Conservation (phyloP, 1,140 invertebrate species). For the Littorina saxatilis region DNA sequence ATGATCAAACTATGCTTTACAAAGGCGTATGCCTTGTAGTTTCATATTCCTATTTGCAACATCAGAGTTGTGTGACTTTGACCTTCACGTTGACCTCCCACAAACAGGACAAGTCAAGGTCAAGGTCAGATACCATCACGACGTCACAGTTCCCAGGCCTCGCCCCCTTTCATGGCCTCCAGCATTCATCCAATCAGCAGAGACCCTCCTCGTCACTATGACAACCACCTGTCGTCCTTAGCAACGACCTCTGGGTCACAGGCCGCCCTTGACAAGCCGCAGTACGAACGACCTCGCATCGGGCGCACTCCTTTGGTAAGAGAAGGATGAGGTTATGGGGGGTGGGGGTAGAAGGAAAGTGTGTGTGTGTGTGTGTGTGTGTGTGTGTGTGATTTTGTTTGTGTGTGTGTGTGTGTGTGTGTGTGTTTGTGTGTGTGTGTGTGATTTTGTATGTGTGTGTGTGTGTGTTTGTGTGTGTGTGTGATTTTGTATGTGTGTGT, state of each 20-base stretch:
- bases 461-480: too few species aligned
- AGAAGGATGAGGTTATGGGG: background rate
- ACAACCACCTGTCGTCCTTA: conserved; percentile 10
- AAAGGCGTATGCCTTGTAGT: too few species aligned
- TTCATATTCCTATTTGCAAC: too few species aligned
- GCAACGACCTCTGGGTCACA: background rate
- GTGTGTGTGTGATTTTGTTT: too few species aligned
- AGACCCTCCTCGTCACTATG: conserved; percentile 25
- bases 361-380: conserved; percentile 12
- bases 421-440: too few species aligned
- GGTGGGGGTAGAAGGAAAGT: background rate
- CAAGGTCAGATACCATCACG: background rate
- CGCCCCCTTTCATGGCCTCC: conserved; percentile 25
- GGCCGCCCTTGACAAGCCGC: background rate
- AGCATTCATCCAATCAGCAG: conserved; percentile 36
- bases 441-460: too few species aligned
- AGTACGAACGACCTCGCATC: background rate
- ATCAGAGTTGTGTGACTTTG: too few species aligned
- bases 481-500: too few species aligned
- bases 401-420: too few species aligned
- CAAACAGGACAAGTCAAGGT: conserved; percentile 18
- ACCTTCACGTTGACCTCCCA: too few species aligned
- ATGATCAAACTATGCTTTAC: too few species aligned
- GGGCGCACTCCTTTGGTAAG: conserved; percentile 30
- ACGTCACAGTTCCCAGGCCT: background rate